Percentiles rank a stretch among this genome's conserved stretches.
Conservation (phyloP, 2,113 vertebrate genomes). For the Ophthalmolycus amberensis region DNA sequence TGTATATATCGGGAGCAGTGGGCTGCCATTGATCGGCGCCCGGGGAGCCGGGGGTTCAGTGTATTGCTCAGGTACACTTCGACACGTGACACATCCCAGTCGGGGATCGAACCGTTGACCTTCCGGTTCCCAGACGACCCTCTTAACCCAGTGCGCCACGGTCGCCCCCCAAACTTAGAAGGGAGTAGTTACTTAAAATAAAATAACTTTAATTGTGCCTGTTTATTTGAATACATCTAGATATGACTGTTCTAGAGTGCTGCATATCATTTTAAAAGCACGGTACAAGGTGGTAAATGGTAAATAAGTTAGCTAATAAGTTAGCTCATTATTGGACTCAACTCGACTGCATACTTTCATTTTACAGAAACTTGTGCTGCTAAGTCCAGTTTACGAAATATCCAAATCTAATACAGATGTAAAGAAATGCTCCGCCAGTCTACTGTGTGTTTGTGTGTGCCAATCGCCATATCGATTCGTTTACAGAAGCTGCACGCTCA, state of each 20-base stretch:
- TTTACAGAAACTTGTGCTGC: neutral
- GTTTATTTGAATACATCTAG: neutral
- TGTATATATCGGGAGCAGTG: too few relatives aligned
- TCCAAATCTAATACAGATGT: neutral
- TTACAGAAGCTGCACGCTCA: constrained; percentile 66
- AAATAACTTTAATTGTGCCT: neutral
- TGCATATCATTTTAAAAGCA: neutral
- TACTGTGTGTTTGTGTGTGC: constrained; percentile 20
- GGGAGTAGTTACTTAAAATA: neutral
- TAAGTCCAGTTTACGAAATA: neutral
- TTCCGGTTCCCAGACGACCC: too few relatives aligned
- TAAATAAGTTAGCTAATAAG: neutral
- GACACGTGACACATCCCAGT: too few relatives aligned
- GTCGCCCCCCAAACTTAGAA: neutral
- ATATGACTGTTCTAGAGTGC: neutral
- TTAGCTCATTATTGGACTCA: neutral
- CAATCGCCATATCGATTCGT: constrained; percentile 57
- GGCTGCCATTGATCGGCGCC: too few relatives aligned
- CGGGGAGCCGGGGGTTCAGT: too few relatives aligned
- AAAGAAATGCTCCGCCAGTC: constrained; percentile 14
- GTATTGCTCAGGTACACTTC: too few relatives aligned
- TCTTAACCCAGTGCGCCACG: too few relatives aligned
- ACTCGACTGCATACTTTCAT: neutral
- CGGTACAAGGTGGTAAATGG: neutral
- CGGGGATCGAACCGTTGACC: too few relatives aligned